phyloP scores from a whole-genome alignment of 2,797 vertebrate genomes.

The Enteromius trimaculatus region DNA sequence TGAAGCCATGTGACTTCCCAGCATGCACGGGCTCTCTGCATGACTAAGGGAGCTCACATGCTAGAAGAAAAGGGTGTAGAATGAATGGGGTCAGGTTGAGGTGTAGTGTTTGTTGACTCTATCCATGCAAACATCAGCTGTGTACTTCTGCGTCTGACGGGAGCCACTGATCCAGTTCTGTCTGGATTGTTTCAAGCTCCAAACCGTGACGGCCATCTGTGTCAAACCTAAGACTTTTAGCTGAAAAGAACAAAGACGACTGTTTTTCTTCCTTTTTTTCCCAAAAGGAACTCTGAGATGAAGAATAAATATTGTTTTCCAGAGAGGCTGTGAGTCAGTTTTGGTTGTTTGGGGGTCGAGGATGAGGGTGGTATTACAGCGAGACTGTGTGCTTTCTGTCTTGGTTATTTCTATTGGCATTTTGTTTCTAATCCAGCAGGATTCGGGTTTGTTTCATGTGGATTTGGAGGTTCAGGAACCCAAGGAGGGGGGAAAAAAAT shows the following conservation, averaged over 20 bases:
- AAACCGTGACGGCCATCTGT: constrained; percentile 17
- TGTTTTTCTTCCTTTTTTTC: constrained; percentile 19
- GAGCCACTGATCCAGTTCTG: not conserved
- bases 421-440: constrained; percentile 62
- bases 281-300: constrained; percentile 40
- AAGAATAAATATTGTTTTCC: constrained; percentile 62
- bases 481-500: constrained; percentile 35
- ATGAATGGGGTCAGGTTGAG: not conserved
- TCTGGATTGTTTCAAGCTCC: not conserved
- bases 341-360: constrained; percentile 15
- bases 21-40: not conserved
- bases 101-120: not conserved
- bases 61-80: not conserved
- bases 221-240: not conserved
- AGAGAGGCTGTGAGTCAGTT: constrained; percentile 55
- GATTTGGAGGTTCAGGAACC: constrained; percentile 52
- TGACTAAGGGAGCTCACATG: not conserved
- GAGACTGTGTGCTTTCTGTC: constrained; percentile 56
- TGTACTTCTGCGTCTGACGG: not conserved
- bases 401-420: constrained; percentile 64
- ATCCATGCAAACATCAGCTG: not conserved
- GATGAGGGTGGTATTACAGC: constrained; percentile 18
- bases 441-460: constrained; percentile 66
- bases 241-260: constrained; percentile 39
- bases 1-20: constrained; percentile 14